Conservation (phyloP, 2,888 invertebrate species). For the Ormyrus pomaceus region DNA sequence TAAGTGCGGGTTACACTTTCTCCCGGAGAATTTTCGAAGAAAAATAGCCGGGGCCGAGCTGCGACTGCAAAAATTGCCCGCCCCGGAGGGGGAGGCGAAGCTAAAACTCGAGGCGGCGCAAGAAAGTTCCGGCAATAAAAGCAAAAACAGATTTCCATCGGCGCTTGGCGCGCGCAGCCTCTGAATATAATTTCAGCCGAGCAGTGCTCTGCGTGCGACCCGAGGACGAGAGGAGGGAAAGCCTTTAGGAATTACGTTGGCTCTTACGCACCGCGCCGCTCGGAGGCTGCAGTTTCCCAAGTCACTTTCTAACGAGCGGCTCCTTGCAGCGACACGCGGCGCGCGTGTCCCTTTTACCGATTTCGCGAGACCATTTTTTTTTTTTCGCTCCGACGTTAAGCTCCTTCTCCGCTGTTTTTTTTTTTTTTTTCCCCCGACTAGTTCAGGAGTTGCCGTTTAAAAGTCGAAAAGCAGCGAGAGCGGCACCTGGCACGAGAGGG, state of each 20-base stretch:
- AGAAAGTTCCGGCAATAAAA: constrained; percentile 37
- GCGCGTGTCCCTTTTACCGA: no score
- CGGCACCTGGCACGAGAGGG: no score
- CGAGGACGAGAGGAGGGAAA: constrained; percentile 60
- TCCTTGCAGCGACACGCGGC: background rate
- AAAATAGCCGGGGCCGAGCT: background rate
- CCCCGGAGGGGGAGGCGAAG: no score
- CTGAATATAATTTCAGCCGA: constrained; percentile 6
- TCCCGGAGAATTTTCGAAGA: constrained; percentile 33
- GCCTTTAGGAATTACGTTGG: constrained; percentile 64
- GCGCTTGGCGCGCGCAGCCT: background rate
- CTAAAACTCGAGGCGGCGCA: background rate
- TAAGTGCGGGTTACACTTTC: constrained; percentile 34
- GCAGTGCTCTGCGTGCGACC: constrained; percentile 53
- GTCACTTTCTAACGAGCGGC: constrained; percentile 65
- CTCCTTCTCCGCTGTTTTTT: no score
- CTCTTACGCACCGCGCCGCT: constrained; percentile 57
- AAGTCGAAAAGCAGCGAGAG: no score
- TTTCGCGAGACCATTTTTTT: no score
- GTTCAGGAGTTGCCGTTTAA: no score
- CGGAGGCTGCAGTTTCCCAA: constrained; percentile 64
- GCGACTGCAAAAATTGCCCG: background rate
- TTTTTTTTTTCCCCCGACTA: no score
- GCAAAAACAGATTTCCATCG: constrained; percentile 40
- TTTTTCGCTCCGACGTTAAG: no score